These are phyloP conservation scores for Strix aluco DNA, from an alignment of 2,113 vertebrate genomes.

Conservation along the genomic window DNA sequence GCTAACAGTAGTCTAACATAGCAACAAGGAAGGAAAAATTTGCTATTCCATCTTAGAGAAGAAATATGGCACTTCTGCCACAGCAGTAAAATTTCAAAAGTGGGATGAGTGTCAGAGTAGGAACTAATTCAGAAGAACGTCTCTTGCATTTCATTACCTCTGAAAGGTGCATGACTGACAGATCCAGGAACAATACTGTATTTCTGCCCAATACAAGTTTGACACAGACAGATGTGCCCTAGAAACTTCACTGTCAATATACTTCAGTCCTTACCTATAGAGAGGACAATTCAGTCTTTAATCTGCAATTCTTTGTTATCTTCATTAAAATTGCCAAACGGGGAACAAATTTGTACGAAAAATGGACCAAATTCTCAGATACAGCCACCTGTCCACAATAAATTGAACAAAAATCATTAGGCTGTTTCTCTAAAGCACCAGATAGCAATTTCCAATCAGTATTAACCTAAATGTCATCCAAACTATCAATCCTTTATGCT, in stretches of 20 bases:
- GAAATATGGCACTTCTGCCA: background rate
- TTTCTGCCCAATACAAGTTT: background rate
- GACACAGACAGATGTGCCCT: background rate
- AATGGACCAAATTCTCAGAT: background rate
- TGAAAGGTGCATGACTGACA: constrained; percentile 1
- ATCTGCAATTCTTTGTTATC: background rate
- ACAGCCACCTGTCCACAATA: background rate
- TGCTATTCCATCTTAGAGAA: background rate
- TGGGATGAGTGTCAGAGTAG: background rate
- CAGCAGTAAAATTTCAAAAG: background rate
- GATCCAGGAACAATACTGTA: background rate
- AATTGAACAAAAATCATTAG: background rate
- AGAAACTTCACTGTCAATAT: constrained; percentile 35
- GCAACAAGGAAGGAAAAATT: background rate
- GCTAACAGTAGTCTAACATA: background rate
- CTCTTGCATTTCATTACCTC: background rate
- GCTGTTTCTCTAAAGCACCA: background rate
- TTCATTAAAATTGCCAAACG: background rate
- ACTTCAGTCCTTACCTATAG: background rate
- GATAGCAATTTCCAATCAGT: background rate
- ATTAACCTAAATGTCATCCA: background rate
- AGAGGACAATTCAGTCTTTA: background rate
- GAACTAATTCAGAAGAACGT: background rate
- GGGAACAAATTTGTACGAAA: background rate
- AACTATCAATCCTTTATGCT: background rate